A percentile compares a stretch with the other conserved stretches of the same genome.
Conservation (phyloP, 2,113 vertebrate species). For the Myrmophylax atrothorax region DNA sequence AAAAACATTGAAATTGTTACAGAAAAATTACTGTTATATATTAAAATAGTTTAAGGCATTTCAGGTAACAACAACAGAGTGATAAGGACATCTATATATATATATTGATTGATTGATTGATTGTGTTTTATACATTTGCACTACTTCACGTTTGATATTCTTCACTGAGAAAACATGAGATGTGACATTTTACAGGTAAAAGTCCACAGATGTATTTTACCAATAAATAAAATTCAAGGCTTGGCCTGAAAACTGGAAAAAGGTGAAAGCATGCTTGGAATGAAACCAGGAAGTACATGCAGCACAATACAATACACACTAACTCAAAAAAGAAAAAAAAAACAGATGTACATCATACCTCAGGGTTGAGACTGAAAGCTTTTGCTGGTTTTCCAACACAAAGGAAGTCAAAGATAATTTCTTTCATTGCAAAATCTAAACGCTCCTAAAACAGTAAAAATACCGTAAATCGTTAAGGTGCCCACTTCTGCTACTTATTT, state of each 20-base stretch:
- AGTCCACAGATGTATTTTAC: not conserved
- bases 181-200: not conserved
- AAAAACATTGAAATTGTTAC: not conserved
- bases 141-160: not conserved
- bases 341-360: slow-evolving; percentile 79
- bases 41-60: not conserved
- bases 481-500: not conserved
- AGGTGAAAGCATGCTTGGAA: not conserved
- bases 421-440: slow-evolving; percentile 99
- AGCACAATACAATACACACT: not conserved
- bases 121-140: not conserved
- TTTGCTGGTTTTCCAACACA: slow-evolving; percentile 97
- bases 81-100: not conserved
- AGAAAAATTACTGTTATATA: not conserved
- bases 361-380: slow-evolving; percentile 98
- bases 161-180: not conserved
- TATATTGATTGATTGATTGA: too few relatives aligned
- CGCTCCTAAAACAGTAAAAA: slow-evolving; percentile 83
- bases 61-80: not conserved
- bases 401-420: slow-evolving; percentile 98
- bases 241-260: not conserved
- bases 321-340: not conserved
- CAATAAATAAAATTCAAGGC: not conserved
- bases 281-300: not conserved
- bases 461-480: not conserved